These are phyloP conservation scores for Orgyia antiqua DNA, from an alignment of 2,888 invertebrate genomes.

Conservation along the genomic window DNA sequence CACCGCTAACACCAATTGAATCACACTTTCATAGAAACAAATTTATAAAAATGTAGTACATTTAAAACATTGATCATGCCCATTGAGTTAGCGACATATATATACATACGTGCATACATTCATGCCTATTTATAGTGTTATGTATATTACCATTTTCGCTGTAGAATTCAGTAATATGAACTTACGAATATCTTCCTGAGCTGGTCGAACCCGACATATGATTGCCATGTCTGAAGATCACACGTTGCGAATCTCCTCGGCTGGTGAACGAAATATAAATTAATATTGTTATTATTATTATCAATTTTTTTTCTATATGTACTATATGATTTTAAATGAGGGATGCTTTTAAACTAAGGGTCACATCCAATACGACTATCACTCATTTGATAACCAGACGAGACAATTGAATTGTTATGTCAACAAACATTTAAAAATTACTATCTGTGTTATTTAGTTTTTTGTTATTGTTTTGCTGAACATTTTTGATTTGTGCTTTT, in stretches of 20 bases:
- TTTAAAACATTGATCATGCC: conserved; percentile 6
- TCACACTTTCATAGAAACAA: not conserved
- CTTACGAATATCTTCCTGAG: conserved; percentile 86
- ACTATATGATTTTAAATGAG: no score
- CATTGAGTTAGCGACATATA: conserved; percentile 1
- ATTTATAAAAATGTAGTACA: not conserved
- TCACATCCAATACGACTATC: no score
- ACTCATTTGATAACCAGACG: no score
- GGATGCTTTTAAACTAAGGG: no score
- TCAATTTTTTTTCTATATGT: no score
- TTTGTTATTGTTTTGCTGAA: no score
- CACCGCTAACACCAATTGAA: not conserved
- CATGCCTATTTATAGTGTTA: conserved; percentile 1
- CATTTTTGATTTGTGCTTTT: no score
- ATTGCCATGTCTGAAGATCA: conserved; percentile 85
- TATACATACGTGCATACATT: conserved; percentile 4
- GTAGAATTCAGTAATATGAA: no score
- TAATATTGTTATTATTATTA: not conserved
- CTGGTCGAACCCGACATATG: conserved; percentile 82
- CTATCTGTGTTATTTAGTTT: no score
- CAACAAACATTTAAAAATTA: no score
- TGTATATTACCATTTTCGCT: conserved; percentile 2
- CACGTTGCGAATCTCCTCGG: conserved; percentile 85
- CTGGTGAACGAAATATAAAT: conserved; percentile 54
- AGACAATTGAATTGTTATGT: no score